These are phyloP conservation scores for Cantharis flavilabris DNA, from an alignment of 2,888 invertebrate species.

Conservation along the genomic window DNA sequence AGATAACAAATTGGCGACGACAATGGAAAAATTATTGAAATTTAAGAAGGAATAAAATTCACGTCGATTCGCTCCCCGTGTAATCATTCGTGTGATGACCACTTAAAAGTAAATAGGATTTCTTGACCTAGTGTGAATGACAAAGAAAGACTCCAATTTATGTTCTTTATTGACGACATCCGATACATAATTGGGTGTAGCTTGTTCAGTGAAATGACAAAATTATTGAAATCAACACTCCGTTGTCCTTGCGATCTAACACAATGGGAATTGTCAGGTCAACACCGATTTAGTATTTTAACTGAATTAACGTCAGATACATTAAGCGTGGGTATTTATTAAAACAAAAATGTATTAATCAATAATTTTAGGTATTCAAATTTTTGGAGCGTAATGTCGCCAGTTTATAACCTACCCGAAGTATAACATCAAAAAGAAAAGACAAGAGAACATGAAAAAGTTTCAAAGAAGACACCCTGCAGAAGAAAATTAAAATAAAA, in stretches of 20 bases:
- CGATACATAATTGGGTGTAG: constrained; percentile 2
- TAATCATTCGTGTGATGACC: background rate
- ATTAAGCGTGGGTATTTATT: background rate
- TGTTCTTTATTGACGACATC: background rate
- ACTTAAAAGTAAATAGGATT: background rate
- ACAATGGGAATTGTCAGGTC: background rate
- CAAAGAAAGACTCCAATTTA: background rate
- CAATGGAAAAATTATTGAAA: background rate
- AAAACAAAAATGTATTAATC: background rate
- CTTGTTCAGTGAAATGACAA: background rate
- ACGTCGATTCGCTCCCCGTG: background rate
- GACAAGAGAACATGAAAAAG: background rate
- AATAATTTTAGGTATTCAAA: background rate
- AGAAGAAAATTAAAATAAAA: background rate
- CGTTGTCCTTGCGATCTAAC: background rate
- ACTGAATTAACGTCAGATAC: background rate
- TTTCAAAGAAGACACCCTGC: background rate
- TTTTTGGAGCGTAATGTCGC: background rate
- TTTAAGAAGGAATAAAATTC: background rate
- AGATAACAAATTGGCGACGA: background rate
- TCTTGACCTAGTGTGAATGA: background rate
- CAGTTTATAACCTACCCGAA: background rate
- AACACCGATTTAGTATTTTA: background rate
- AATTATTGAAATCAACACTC: background rate
- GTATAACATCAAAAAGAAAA: background rate